Evolutionary conservation across 1,140 invertebrate genomes (phyloP), one percentile per base, ranked within the genome.

Genomic region (Orchestia grillus): DNA sequence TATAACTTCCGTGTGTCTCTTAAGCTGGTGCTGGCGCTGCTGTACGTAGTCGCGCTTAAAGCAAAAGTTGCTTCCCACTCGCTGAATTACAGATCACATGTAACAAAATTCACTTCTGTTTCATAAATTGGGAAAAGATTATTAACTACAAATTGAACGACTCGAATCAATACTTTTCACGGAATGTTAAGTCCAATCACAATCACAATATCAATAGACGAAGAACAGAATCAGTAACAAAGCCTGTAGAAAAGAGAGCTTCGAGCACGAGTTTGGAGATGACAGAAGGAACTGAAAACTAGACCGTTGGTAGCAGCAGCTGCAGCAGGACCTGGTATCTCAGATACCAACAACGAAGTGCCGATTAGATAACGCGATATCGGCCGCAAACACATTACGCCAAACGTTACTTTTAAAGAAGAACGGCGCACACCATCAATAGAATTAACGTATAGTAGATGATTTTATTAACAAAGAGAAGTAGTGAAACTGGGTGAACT

Each of bases 261-360:
- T 77, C 62, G 1, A 36, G 62, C 62, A 77, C 28, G 62, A 77
- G 62, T 77, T 77, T 36, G 28, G 1, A 77, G 28, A 77, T 36
- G 11, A 77, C 11, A 77, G 62, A 36, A 77, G 62, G 62, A 77
- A 77, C 62, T 77, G 62, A 77, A 77, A 77, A 77, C 11, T 77
- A 77, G 62, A 77, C 62, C 62, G 62, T 77, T 77, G 62, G 62
- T 77, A 77, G 62, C 62, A 77, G 62, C 62, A 77, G 62, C 62
- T 77, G 62, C 62, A 77, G 62, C 62, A 77, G 28, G 62, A 23
- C 62, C 62, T 28, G 62, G 62, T 77, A 77, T 77, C 62, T 77
- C 28, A 77, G 62, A 77, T 77, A 77, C 62, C 28, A 77, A 15
- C 62, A 77, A 77, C 62, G 28, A 77, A 36, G 11, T 1, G 15